Evolutionary conservation across 2,113 vertebrate species (phyloP), one percentile per base, ranked within the genome.

Genomic region (Chaetura pelagica): DNA sequence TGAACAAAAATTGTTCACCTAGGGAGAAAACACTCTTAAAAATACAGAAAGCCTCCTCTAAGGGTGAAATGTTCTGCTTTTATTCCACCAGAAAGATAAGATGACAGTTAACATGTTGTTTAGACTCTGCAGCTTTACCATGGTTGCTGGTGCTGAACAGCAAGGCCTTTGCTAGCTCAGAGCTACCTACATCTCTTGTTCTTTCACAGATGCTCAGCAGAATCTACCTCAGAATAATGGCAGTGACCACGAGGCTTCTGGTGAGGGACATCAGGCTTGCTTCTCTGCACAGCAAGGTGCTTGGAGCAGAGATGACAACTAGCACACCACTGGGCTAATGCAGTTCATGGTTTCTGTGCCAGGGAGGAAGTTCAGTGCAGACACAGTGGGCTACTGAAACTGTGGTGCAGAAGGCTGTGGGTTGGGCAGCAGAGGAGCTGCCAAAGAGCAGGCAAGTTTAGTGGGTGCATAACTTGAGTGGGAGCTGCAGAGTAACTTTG

Each of bases 21-120:
- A 11, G 0, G 23, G 32, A 29, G n/a, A 73, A 58, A 81, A 66
- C 23, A 12, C 22, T 55, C 22, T n/a, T 32, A 32, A 22, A 88
- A 62, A 34, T 7, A 10, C 35, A 67, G 63, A 46, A 55, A n/a
- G 6, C 38, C 10, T 64, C 38, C 12, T 59, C 14, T 12, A 48
- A 19, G 54, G 27, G 14, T 11, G 62, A 72, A 81, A 74, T 3
- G 8, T 66, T 16, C 20, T 73, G 55, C 63, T 84, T 79, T 38
- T 29, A 18, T 26, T 35, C 51, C 22, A 58, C 24, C 51, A 42
- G 21, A 23, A 73, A 15, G 34, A 63, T n/a, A 30, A 40, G 49
- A 17, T 30, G 6, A 17, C 1, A 5, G 38, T 22, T 1, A 3
- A 32, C 10, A 3, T 0, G 0, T 48, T 67, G 0, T 54, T 67